A percentile compares a stretch with the other conserved stretches of the same genome.
Evolutionary conservation across 2,888 invertebrate species (phyloP).

Genomic region (Diaphora mendica): DNA sequence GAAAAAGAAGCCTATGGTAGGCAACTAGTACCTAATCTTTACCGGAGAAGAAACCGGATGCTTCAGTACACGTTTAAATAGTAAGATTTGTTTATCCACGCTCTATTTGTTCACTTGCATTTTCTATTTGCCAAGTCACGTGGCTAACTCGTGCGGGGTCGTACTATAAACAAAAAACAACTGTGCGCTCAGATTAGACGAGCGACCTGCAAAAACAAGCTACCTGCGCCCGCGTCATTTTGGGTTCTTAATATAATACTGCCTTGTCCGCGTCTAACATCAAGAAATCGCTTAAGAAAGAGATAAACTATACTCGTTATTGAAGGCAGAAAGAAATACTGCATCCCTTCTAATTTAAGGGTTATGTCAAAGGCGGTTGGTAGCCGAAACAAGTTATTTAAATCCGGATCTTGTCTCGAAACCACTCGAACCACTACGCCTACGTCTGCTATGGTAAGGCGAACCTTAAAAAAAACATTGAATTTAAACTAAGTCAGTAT

Average conservation of each 20-base stretch:
- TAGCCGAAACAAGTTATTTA: conserved; percentile 83
- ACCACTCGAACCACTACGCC: conserved; percentile 66
- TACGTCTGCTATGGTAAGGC: conserved; percentile 57
- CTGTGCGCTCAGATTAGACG: conserved; percentile 69
- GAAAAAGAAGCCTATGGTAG: neutral
- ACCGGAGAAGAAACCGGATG: neutral
- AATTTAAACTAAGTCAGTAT: conserved; percentile 14
- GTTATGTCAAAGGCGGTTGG: conserved; percentile 77
- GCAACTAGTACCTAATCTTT: neutral
- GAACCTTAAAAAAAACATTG: conserved; percentile 11
- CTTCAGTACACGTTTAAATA: conserved; percentile 7
- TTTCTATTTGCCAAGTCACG: conserved; percentile 55
- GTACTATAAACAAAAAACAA: conserved; percentile 68
- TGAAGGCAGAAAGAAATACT: conserved; percentile 65
- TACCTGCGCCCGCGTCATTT: conserved; percentile 76
- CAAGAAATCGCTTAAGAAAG: conserved; percentile 62
- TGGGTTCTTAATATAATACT: conserved; percentile 65
- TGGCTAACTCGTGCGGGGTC: conserved; percentile 68
- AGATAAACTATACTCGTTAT: conserved; percentile 60
- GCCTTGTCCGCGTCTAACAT: conserved; percentile 63
- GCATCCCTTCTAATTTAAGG: conserved; percentile 65
- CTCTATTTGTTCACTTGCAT: conserved; percentile 22
- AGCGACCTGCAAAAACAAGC: conserved; percentile 77
- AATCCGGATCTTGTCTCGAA: conserved; percentile 71
- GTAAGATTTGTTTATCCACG: neutral